Evolutionary conservation across 35 echinoderm and acorn worm species (phyloP).

Genomic region (Holothuria glaberrima): DNA sequence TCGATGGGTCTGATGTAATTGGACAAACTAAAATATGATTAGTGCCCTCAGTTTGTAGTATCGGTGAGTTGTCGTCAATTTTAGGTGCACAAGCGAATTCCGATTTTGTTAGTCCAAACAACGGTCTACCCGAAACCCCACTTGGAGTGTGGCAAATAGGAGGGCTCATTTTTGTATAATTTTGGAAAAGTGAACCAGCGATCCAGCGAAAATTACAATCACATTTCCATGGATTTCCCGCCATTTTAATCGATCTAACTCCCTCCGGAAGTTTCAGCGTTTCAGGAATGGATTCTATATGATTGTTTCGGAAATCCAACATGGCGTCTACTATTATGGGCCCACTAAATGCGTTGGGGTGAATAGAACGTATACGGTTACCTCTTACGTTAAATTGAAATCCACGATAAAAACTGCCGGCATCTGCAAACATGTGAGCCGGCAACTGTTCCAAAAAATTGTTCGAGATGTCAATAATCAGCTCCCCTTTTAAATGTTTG

Average conservation of each 20-base stretch:
- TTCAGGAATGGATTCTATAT: conserved; percentile 4
- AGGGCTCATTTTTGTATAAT: not conserved
- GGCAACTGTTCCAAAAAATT: conserved; percentile 14
- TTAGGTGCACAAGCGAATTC: conserved; percentile 36
- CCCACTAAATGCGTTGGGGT: conserved; percentile 7
- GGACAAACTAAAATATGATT: conserved; percentile 5
- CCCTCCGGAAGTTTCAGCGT: not conserved
- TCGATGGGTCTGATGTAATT: conserved; percentile 26
- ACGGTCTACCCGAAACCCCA: not conserved
- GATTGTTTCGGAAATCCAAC: conserved; percentile 45
- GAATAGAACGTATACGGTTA: not conserved
- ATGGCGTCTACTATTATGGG: conserved; percentile 9
- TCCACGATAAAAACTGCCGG: not conserved
- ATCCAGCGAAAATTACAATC: conserved; percentile 51
- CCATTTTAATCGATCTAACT: conserved; percentile 10
- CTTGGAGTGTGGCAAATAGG: not conserved
- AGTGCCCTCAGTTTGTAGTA: not conserved
- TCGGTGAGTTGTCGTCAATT: not conserved
- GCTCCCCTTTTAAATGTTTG: not conserved
- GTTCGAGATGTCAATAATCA: conserved; percentile 26
- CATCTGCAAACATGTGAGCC: not conserved
- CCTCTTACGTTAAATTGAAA: not conserved
- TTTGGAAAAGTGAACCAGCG: not conserved
- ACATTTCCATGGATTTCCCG: conserved; percentile 33
- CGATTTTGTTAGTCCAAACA: not conserved